A percentile compares a stretch with the other conserved stretches of the same genome.
Evolutionary conservation across 2,797 vertebrate genomes (phyloP).

Genomic region (Gila robusta): DNA sequence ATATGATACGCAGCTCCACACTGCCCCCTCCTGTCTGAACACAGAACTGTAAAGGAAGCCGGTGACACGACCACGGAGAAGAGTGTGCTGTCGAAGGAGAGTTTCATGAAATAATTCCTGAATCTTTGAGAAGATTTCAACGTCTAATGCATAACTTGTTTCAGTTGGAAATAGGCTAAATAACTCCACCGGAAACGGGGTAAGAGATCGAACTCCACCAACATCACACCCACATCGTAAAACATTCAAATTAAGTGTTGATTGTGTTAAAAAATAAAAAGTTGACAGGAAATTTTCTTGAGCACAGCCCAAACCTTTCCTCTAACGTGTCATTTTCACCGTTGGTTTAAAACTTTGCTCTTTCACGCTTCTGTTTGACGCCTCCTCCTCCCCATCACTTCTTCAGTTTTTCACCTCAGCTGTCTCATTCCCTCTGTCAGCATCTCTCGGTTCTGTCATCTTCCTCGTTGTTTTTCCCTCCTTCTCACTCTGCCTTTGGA

Average conservation of each 20-base stretch:
- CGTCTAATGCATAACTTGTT: conserved; percentile 78
- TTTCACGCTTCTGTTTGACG: conserved; percentile 1
- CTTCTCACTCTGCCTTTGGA: conserved; percentile 83
- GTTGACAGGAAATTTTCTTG: not conserved
- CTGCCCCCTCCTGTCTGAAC: conserved; percentile 75
- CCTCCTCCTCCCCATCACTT: not conserved
- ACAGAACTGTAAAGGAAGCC: conserved; percentile 55
- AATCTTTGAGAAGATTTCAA: conserved; percentile 65
- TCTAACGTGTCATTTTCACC: not conserved
- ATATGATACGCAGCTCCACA: conserved; percentile 47
- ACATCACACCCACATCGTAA: not conserved
- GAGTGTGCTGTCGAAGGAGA: not conserved
- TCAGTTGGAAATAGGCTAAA: not conserved
- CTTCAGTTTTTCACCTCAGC: not conserved
- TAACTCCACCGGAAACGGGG: too few relatives aligned
- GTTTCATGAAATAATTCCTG: not conserved
- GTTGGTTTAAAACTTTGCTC: not conserved
- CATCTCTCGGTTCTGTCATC: not conserved
- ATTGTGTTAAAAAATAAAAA: conserved; percentile 1
- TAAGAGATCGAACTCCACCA: not conserved
- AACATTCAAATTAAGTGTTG: not conserved
- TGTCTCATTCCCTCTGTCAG: conserved; percentile 4
- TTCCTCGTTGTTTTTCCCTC: conserved; percentile 41
- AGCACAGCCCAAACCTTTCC: not conserved
- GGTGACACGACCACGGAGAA: conserved; percentile 47